Percentiles rank a stretch among this genome's conserved stretches.
Evolutionary conservation across 2,888 invertebrate species (phyloP).

Genomic region (Vannuccia rotundouncinata): DNA sequence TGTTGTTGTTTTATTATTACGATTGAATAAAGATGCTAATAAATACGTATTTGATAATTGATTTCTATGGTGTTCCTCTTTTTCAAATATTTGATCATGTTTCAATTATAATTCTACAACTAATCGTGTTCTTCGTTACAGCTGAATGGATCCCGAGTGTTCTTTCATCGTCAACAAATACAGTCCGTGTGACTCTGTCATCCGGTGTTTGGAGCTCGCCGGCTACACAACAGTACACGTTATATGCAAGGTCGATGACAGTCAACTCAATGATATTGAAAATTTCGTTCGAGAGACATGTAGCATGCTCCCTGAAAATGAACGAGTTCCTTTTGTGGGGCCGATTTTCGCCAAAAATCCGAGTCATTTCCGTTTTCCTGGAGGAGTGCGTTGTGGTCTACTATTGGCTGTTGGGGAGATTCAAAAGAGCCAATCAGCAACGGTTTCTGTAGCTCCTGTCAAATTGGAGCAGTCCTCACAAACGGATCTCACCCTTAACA

Average conservation of each 20-base stretch:
- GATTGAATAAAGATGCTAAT: too few species aligned
- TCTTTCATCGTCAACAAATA: neutral
- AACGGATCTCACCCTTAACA: too few species aligned
- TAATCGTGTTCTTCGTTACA: too few species aligned
- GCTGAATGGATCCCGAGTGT: constrained; percentile 28
- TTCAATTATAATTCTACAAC: too few species aligned
- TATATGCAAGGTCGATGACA: neutral
- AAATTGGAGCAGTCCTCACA: too few species aligned
- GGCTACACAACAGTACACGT: constrained; percentile 32
- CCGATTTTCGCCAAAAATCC: neutral
- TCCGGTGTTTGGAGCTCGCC: constrained; percentile 31
- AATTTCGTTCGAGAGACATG: constrained; percentile 31
- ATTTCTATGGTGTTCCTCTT: too few species aligned
- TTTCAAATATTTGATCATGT: too few species aligned
- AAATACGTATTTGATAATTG: too few species aligned
- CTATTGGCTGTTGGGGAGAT: constrained; percentile 19
- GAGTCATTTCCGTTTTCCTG: constrained; percentile 28
- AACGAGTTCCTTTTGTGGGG: constrained; percentile 12
- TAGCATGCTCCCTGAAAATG: neutral
- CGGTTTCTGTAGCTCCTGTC: too few species aligned
- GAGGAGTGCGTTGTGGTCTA: constrained; percentile 3
- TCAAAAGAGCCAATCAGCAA: too few species aligned
- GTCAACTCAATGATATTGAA: constrained; percentile 27
- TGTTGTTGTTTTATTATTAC: too few species aligned
- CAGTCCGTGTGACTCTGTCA: constrained; percentile 18